These are phyloP conservation scores for Scelioninae gen. 1 DNA, from an alignment of 2,888 invertebrate species.

Conservation along the genomic window DNA sequence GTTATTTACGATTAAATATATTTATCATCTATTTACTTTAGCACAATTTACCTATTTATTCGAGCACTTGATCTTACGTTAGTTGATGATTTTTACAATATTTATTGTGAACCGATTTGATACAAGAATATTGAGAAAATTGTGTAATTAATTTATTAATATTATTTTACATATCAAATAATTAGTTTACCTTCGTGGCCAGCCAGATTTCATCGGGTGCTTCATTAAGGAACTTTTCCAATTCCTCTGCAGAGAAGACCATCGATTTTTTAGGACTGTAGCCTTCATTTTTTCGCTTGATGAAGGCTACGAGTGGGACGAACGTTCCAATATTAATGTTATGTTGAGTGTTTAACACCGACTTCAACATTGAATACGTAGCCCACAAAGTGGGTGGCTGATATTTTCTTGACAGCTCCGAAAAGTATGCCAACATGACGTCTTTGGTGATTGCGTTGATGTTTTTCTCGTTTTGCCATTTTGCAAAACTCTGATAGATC, in stretches of 20 bases:
- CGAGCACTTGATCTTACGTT: too few species aligned
- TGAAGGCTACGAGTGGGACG: slow-evolving; percentile 19
- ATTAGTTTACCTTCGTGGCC: slow-evolving; percentile 20
- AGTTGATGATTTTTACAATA: too few species aligned
- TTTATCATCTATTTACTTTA: too few species aligned
- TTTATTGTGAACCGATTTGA: background rate
- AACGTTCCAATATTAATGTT: background rate
- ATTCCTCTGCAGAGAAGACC: slow-evolving; percentile 17
- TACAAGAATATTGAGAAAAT: too few species aligned
- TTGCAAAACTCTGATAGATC: slow-evolving; percentile 1
- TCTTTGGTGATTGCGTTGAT: background rate
- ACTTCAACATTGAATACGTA: slow-evolving; percentile 14
- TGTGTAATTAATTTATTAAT: too few species aligned
- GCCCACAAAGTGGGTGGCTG: slow-evolving; percentile 18
- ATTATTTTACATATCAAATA: too few species aligned
- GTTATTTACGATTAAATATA: too few species aligned
- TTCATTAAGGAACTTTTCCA: slow-evolving; percentile 10
- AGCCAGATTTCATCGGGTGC: slow-evolving; percentile 26
- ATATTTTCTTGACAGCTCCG: background rate
- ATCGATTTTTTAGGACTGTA: slow-evolving; percentile 21
- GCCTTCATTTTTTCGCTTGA: slow-evolving; percentile 26
- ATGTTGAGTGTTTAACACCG: background rate
- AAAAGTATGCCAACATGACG: slow-evolving; percentile 21
- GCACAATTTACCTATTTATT: too few species aligned
- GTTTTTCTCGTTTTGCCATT: slow-evolving; percentile 11